Conservation (phyloP, 2,797 vertebrate species). For the Tapirus indicus region DNA sequence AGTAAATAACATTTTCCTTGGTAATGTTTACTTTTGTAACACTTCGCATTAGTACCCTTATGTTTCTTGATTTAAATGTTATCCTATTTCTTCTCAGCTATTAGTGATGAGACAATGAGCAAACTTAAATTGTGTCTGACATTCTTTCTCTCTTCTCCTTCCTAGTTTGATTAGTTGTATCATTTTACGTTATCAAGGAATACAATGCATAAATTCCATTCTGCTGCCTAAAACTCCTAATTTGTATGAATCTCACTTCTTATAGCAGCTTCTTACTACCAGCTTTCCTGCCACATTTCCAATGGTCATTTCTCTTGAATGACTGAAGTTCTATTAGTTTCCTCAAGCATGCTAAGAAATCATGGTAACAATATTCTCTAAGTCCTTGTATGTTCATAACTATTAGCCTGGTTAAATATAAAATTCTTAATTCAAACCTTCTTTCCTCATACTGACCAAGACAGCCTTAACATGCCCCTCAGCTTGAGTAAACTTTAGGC, state of each 20-base stretch:
- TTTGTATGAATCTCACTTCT: background rate
- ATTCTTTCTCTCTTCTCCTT: background rate
- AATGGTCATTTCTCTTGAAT: background rate
- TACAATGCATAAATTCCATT: background rate
- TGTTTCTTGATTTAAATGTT: background rate
- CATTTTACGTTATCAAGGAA: background rate
- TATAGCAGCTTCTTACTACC: background rate
- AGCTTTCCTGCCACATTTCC: background rate
- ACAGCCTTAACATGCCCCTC: too few species aligned
- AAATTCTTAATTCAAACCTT: background rate
- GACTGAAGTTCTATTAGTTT: background rate
- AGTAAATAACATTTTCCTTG: background rate
- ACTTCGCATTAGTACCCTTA: background rate
- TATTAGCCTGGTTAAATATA: background rate
- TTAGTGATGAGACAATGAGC: background rate
- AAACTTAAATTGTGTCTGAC: background rate
- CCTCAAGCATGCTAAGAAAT: background rate
- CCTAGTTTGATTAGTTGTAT: background rate
- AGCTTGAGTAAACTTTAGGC: background rate
- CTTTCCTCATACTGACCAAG: background rate
- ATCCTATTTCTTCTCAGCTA: background rate
- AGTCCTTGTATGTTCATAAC: background rate
- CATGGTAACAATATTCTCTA: background rate
- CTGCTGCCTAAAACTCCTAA: background rate
- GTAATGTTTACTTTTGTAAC: background rate